A percentile compares a stretch with the other conserved stretches of the same genome.
These are phyloP conservation scores for Daktulosphaira vitifoliae DNA, from an alignment of 1,140 invertebrate species.

Conservation along the genomic window DNA sequence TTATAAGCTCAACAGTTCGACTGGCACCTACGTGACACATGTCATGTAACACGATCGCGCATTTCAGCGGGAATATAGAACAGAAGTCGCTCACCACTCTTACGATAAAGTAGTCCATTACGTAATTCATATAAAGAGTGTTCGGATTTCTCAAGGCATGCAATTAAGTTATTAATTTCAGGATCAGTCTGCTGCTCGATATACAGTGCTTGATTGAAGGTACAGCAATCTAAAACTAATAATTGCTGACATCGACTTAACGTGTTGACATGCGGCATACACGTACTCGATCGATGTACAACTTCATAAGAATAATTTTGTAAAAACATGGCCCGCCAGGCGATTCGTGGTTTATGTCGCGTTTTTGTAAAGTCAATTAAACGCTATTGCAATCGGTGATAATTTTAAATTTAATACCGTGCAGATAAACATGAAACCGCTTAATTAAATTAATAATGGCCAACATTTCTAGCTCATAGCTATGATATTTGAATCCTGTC, in stretches of 20 bases:
- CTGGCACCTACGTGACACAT: not conserved
- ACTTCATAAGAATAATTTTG: slow-evolving; percentile 82
- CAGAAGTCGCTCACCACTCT: not conserved
- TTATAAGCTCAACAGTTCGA: not conserved
- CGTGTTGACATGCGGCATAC: not conserved
- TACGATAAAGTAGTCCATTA: not conserved
- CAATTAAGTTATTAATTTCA: not conserved
- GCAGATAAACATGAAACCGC: slow-evolving; percentile 43
- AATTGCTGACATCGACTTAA: not conserved
- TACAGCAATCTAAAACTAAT: not conserved
- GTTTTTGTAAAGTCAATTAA: slow-evolving; percentile 72
- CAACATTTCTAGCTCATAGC: slow-evolving; percentile 43
- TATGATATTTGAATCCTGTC: slow-evolving; percentile 41
- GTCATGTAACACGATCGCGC: not conserved
- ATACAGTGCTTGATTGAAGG: not conserved
- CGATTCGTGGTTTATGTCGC: no score
- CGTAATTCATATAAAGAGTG: not conserved
- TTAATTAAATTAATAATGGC: slow-evolving; percentile 40
- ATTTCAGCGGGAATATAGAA: not conserved
- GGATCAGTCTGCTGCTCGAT: not conserved
- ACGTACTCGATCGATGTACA: slow-evolving; percentile 42
- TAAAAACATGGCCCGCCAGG: slow-evolving; percentile 76
- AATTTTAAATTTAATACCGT: slow-evolving; percentile 41
- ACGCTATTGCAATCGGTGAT: slow-evolving; percentile 43
- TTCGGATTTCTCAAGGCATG: not conserved